Base-by-base conservation (phyloP, 2,797 vertebrate species). In the Rhabdomys pumilio region DNA sequence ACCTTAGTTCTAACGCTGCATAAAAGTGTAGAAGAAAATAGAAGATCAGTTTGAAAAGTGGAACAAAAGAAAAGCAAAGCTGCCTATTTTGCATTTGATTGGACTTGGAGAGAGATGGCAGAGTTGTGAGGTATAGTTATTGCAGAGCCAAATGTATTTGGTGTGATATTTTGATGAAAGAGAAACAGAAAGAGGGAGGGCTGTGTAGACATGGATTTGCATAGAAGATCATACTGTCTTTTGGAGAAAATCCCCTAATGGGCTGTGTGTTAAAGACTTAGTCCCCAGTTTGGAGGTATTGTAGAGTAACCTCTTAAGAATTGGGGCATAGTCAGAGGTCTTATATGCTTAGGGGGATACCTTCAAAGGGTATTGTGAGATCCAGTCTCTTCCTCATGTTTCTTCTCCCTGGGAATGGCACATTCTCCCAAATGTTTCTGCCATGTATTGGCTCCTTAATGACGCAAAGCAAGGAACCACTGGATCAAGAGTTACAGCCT, bases 81-180 rank as follows among this genome's bases (percentile, higher is more conserved):
- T 88, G 86, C 67, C 55, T n/a, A 47, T 67, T 93, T 93, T 97
- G 72, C 41, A 38, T 76, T 90, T 81, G 26, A 92, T 38, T 83
- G 29, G 31, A 50, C 3, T 47, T 88, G 22, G 44, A 22, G 2
- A 13, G 38, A 91, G 55, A 57, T 41, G 94, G 20, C 17, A 65
- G 47, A 41, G 6, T n/a, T 84, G 50, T 13, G 24, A 67, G 26
- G 8, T 55, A 1, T 26, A 38, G 2, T 47, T 34, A 59, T 80
- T 92, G 41, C 47, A 77, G 44, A 47, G 19, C 14, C 29, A 73
- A 34, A 38, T 61, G 13, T 90, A 34, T 34, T 88, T 63, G 57
- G 17, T 29, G 17, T 59, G 44, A 9, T 84, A 59, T 67, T 91
- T 91, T 67, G 59, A 63, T 75, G 34, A n/a, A 15, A 76, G 75